Conservation (phyloP, 2,797 vertebrate genomes). For the Myioborus melanocephalus region DNA sequence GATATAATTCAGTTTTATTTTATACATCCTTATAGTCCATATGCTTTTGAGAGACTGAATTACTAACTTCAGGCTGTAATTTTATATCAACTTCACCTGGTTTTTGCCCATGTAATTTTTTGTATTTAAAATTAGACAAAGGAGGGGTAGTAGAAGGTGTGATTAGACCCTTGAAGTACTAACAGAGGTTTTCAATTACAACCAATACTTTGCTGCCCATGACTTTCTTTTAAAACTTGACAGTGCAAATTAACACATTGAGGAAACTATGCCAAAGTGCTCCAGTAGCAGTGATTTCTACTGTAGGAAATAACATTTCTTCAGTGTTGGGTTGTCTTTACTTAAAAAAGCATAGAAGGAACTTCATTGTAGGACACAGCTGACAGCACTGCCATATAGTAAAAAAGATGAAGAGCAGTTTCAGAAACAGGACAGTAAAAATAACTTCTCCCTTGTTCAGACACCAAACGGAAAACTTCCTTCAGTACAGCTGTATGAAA, state of each 20-base stretch:
- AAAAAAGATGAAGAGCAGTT: not conserved
- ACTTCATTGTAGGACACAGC: not conserved
- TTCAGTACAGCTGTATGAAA: not conserved
- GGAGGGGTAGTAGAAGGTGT: not conserved
- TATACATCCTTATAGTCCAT: not conserved
- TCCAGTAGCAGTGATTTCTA: not conserved
- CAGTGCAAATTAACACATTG: not conserved
- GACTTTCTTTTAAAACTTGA: not conserved
- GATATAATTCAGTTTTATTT: not conserved
- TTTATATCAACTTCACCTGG: not conserved
- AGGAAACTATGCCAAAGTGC: not conserved
- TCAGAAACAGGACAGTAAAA: slow-evolving; percentile 1
- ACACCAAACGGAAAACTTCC: not conserved
- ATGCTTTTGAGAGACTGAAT: not conserved
- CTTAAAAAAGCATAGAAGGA: not conserved
- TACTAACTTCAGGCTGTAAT: not conserved
- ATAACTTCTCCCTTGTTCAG: not conserved
- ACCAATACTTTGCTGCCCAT: not conserved
- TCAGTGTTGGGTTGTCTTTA: not conserved
- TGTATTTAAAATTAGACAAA: not conserved
- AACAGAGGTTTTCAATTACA: not conserved
- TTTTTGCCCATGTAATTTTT: not conserved
- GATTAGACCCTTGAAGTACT: not conserved
- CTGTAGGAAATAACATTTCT: not conserved
- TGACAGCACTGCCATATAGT: not conserved